A percentile compares a stretch with the other conserved stretches of the same genome.
These are phyloP conservation scores for Electrophaes corylata DNA, from an alignment of 2,888 invertebrate species.

Conservation along the genomic window DNA sequence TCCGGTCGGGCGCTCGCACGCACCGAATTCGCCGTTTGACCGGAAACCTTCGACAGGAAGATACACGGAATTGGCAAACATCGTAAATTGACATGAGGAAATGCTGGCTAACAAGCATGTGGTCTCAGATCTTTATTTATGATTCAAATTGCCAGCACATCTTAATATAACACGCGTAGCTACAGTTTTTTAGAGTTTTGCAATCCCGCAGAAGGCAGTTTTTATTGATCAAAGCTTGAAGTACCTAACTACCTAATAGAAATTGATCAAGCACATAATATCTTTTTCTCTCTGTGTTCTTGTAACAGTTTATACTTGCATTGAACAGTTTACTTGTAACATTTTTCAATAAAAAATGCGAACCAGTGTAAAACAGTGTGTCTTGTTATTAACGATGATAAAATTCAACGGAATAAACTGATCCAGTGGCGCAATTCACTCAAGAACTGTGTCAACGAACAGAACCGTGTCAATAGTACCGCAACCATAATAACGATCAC, in stretches of 20 bases:
- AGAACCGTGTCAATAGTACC: slow-evolving; percentile 24
- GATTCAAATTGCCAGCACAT: neutral
- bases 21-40: slow-evolving; percentile 71
- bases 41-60: slow-evolving; percentile 59
- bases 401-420: slow-evolving; percentile 15
- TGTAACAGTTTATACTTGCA: too few relatives aligned
- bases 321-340: too few relatives aligned
- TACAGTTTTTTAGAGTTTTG: neutral
- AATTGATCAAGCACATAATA: too few relatives aligned
- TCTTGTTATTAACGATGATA: neutral
- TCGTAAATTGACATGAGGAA: slow-evolving; percentile 46
- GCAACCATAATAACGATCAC: slow-evolving; percentile 21
- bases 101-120: slow-evolving; percentile 36
- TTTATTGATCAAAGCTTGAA: too few relatives aligned
- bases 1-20: slow-evolving; percentile 67
- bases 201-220: too few relatives aligned
- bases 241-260: too few relatives aligned
- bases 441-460: slow-evolving; percentile 23
- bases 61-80: slow-evolving; percentile 54
- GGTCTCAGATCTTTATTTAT: slow-evolving; percentile 23
- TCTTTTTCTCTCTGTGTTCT: too few relatives aligned
- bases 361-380: neutral
- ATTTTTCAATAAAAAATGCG: too few relatives aligned
- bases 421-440: slow-evolving; percentile 24
- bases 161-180: neutral